phyloP scores from a whole-genome alignment of 2,888 invertebrate genomes.

The Philhelius pedissequus region DNA sequence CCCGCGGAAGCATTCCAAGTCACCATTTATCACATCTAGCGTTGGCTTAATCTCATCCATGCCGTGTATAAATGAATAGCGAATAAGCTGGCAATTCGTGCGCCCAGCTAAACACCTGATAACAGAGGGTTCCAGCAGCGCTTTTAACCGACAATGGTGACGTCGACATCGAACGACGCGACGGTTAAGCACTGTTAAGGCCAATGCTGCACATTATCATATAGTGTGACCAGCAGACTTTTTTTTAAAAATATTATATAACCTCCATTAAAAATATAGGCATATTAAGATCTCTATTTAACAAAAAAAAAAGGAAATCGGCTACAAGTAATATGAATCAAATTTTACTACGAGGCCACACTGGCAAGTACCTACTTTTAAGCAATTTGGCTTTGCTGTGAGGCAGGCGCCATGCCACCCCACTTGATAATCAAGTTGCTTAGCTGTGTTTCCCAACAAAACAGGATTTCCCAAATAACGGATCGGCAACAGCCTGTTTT shows the following conservation, averaged over 20 bases:
- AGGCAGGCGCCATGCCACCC: too few relatives aligned
- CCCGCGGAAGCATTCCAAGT: conserved; percentile 68
- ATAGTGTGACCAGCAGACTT: background rate
- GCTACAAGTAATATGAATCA: too few relatives aligned
- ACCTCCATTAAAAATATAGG: too few relatives aligned
- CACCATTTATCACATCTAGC: conserved; percentile 68
- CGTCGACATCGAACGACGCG: background rate
- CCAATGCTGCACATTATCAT: conserved; percentile 27
- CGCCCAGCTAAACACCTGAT: conserved; percentile 68
- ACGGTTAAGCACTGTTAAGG: conserved; percentile 18
- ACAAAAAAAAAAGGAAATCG: too few relatives aligned
- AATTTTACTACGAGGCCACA: too few relatives aligned
- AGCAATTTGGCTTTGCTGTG: too few relatives aligned
- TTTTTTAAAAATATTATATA: background rate
- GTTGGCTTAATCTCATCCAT: conserved; percentile 65
- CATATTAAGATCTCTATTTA: too few relatives aligned
- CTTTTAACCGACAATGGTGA: background rate
- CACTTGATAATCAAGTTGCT: too few relatives aligned
- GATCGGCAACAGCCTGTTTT: too few relatives aligned
- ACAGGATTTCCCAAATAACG: too few relatives aligned
- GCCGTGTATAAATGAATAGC: conserved; percentile 69
- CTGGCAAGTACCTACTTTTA: too few relatives aligned
- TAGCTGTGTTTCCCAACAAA: too few relatives aligned
- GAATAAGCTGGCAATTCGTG: conserved; percentile 69
- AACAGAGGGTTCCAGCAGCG: conserved; percentile 60